These are phyloP conservation scores for Axea sp. DNA, from an alignment of 2,888 invertebrate genomes.

Conservation along the genomic window DNA sequence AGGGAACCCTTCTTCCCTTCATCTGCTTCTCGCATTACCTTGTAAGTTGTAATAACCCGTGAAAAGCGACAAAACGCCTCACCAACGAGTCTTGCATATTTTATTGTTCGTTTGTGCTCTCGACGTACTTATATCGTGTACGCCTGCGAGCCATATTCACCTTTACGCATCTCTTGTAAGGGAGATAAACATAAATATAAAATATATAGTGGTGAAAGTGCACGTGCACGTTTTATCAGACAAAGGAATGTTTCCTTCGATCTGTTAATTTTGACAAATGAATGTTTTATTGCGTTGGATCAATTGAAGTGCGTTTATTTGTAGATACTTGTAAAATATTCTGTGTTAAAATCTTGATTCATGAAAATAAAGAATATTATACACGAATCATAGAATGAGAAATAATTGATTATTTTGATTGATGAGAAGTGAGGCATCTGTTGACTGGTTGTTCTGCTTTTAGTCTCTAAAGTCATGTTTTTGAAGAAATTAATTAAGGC, in stretches of 20 bases:
- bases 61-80: constrained; percentile 63
- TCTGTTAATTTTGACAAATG: constrained; percentile 55
- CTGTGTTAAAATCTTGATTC: constrained; percentile 15
- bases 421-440: too few relatives aligned
- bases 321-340: constrained; percentile 23
- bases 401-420: background rate
- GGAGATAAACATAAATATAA: constrained; percentile 58
- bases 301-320: constrained; percentile 46
- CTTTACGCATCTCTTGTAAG: constrained; percentile 58
- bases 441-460: background rate
- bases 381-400: background rate
- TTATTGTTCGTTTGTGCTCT: constrained; percentile 56
- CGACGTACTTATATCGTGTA: constrained; percentile 59
- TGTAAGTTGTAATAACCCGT: constrained; percentile 64
- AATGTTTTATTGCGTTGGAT: constrained; percentile 45
- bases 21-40: constrained; percentile 47
- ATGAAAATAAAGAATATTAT: constrained; percentile 15
- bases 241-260: constrained; percentile 57
- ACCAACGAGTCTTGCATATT: constrained; percentile 60
- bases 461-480: too few relatives aligned
- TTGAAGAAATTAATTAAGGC: too few relatives aligned
- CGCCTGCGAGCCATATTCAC: constrained; percentile 58
- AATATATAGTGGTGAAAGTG: constrained; percentile 59
- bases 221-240: constrained; percentile 57
- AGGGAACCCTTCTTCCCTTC: constrained; percentile 45